phyloP scores from a whole-genome alignment of 1,140 invertebrate species.

The Drosophila asahinai region DNA sequence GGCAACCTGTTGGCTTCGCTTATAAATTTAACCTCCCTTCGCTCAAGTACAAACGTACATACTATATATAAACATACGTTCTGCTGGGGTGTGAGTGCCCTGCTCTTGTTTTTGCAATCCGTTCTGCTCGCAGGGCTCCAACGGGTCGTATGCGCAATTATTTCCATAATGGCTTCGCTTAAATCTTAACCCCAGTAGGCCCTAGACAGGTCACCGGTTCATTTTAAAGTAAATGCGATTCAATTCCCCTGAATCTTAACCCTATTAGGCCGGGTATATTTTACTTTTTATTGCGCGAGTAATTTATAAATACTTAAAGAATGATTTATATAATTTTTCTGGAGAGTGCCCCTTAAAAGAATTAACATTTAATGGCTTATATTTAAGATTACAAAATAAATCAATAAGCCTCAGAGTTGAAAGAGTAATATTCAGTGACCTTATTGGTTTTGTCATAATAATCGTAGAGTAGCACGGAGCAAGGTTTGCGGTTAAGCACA shows the following conservation, averaged over 20 bases:
- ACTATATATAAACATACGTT: not conserved
- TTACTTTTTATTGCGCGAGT: not conserved
- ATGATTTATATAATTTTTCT: not conserved
- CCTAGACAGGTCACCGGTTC: not conserved
- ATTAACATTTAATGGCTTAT: no score
- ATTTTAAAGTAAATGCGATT: not conserved
- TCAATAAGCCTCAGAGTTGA: no score
- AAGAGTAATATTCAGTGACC: no score
- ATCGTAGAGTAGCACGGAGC: no score
- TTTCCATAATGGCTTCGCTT: conserved; percentile 41
- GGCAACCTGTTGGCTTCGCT: conserved; percentile 70
- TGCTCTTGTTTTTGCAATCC: conserved; percentile 13
- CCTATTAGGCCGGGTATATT: not conserved
- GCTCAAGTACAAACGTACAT: conserved; percentile 12
- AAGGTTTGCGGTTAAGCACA: no score
- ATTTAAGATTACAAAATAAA: no score
- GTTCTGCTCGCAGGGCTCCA: conserved; percentile 32
- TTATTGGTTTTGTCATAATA: no score
- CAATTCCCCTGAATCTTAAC: not conserved
- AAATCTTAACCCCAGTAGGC: conserved; percentile 36
- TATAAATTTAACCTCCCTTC: conserved; percentile 41
- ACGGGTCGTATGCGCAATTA: conserved; percentile 49
- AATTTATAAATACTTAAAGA: not conserved
- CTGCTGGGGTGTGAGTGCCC: not conserved
- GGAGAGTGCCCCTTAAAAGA: not conserved